These are phyloP conservation scores for Latrodectus geometricus DNA, from an alignment of 1,140 invertebrate species.

Conservation along the genomic window DNA sequence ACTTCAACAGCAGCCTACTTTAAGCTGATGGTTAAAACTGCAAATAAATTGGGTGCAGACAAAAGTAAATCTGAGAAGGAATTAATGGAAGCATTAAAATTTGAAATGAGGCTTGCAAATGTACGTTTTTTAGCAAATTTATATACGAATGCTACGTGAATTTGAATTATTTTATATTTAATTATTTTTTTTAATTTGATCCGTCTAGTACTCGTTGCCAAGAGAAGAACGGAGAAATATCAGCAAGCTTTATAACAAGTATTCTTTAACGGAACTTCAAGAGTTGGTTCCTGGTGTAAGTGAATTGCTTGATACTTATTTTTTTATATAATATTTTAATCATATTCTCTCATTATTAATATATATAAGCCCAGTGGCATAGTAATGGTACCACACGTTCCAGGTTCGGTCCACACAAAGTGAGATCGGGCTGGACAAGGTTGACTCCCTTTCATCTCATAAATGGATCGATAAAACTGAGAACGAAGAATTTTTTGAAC, in stretches of 20 bases:
- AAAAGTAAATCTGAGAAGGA: slow-evolving; percentile 79
- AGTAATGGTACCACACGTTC: too few species aligned
- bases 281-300: slow-evolving; percentile 78
- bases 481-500: too few species aligned
- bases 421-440: too few species aligned
- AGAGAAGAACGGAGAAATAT: slow-evolving; percentile 91
- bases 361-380: too few species aligned
- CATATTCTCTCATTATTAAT: too few species aligned
- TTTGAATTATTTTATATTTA: too few species aligned
- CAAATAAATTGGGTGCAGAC: slow-evolving; percentile 86
- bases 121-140: slow-evolving; percentile 73
- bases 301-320: too few species aligned
- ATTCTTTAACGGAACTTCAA: slow-evolving; percentile 82
- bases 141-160: too few species aligned
- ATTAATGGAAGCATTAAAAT: slow-evolving; percentile 84
- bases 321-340: too few species aligned
- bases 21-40: slow-evolving; percentile 78
- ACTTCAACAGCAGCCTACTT: slow-evolving; percentile 70
- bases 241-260: slow-evolving; percentile 90
- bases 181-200: neutral
- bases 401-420: too few species aligned
- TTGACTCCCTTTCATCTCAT: too few species aligned
- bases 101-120: slow-evolving; percentile 94
- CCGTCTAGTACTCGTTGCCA: slow-evolving; percentile 83
- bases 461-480: too few species aligned